A percentile compares a stretch with the other conserved stretches of the same genome.
These are phyloP conservation scores for Ptychoptera contaminata DNA, from an alignment of 2,888 invertebrate genomes.

Conservation along the genomic window DNA sequence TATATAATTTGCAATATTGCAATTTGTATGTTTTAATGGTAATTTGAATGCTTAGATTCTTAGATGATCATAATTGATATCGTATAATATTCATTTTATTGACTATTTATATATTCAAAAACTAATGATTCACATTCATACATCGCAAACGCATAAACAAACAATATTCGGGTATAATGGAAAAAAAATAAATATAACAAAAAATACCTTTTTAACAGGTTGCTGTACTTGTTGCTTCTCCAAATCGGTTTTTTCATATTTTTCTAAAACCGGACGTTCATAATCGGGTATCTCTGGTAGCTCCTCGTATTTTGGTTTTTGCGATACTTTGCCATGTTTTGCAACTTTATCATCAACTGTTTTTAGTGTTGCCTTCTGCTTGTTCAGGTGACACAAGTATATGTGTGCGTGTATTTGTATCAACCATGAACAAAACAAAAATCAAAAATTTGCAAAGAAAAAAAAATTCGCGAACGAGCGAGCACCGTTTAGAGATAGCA, in stretches of 20 bases:
- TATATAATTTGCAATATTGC: too few species aligned
- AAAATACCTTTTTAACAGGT: conserved; percentile 5
- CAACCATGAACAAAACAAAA: neutral
- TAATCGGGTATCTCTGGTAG: conserved; percentile 44
- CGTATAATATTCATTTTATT: too few species aligned
- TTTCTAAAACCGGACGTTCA: conserved; percentile 53
- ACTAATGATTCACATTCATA: too few species aligned
- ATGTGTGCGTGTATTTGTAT: conserved; percentile 1
- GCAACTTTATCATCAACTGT: conserved; percentile 25
- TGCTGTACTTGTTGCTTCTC: conserved; percentile 27
- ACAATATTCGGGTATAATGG: too few species aligned
- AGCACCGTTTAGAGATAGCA: too few species aligned
- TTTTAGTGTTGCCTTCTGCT: conserved; percentile 12
- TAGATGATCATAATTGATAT: too few species aligned
- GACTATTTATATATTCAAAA: too few species aligned
- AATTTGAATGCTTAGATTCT: too few species aligned
- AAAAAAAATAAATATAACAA: too few species aligned
- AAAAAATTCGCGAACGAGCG: neutral
- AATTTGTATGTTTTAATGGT: too few species aligned
- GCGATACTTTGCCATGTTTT: conserved; percentile 18
- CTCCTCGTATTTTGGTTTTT: conserved; percentile 34
- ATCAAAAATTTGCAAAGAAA: neutral
- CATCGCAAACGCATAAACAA: too few species aligned
- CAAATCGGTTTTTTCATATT: conserved; percentile 36
- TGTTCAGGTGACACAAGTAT: too few species aligned